Evolutionary conservation across 2,888 invertebrate species (phyloP).

Genomic region (Eupithecia abbreviata): DNA sequence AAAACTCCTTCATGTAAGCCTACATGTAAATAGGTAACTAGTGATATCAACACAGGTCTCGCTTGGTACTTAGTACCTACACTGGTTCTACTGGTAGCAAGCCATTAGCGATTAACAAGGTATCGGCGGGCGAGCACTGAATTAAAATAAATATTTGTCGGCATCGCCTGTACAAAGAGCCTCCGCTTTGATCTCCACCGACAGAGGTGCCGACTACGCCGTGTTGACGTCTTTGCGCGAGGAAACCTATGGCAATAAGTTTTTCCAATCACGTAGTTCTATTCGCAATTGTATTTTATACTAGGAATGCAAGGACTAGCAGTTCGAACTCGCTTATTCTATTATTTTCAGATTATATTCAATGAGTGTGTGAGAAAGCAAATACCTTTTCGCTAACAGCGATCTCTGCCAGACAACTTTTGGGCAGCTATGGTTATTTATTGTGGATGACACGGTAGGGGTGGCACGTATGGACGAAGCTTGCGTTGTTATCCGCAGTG

Average conservation of each 20-base stretch:
- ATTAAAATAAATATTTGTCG: slow-evolving; percentile 84
- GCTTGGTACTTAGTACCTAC: slow-evolving; percentile 8
- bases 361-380: neutral
- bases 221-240: slow-evolving; percentile 36
- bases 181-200: slow-evolving; percentile 74
- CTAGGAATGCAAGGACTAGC: neutral
- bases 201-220: slow-evolving; percentile 76
- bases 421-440: neutral
- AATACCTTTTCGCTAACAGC: neutral
- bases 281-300: slow-evolving; percentile 1
- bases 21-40: slow-evolving; percentile 45
- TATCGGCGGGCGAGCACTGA: slow-evolving; percentile 76
- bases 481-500: no score
- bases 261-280: slow-evolving; percentile 34
- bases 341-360: neutral
- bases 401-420: neutral
- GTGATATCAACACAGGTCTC: slow-evolving; percentile 41
- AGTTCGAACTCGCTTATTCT: neutral
- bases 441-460: neutral
- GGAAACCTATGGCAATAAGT: slow-evolving; percentile 34
- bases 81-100: slow-evolving; percentile 60
- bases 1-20: slow-evolving; percentile 12
- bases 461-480: no score
- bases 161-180: slow-evolving; percentile 72
- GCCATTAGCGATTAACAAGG: slow-evolving; percentile 82